Percentiles rank a stretch among this genome's conserved stretches.
These are phyloP conservation scores for Onychostoma macrolepis DNA, from an alignment of 2,113 vertebrate genomes.

Conservation along the genomic window DNA sequence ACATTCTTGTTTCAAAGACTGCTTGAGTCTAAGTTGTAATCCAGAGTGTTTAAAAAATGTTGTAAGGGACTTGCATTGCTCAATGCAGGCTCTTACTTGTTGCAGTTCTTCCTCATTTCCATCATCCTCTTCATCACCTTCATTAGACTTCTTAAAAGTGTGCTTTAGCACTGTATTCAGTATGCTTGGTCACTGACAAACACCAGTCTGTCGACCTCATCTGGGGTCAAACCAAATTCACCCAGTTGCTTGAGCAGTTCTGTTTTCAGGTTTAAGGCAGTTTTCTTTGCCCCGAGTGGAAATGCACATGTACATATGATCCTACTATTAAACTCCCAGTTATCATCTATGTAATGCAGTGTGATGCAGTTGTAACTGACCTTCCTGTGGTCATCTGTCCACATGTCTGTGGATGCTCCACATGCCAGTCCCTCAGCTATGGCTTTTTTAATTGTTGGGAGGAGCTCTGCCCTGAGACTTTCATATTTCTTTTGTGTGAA, in stretches of 20 bases:
- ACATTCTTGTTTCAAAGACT: neutral
- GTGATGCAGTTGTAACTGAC: slow-evolving; percentile 11
- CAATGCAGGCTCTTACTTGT: neutral
- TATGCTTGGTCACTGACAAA: neutral
- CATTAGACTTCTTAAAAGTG: neutral
- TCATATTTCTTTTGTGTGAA: neutral
- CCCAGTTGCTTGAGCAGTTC: neutral
- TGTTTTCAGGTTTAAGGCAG: neutral
- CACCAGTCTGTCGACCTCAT: neutral
- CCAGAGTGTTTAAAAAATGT: no score
- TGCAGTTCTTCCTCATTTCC: neutral
- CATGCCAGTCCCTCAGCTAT: slow-evolving; percentile 4
- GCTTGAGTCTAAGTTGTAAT: neutral
- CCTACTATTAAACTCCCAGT: slow-evolving; percentile 1
- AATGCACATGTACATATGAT: neutral
- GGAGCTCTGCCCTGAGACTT: neutral
- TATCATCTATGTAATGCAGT: neutral
- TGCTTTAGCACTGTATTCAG: neutral
- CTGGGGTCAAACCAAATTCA: neutral
- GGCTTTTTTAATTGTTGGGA: neutral
- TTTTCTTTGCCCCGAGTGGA: neutral
- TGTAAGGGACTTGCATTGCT: neutral
- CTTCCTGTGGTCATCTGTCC: slow-evolving; percentile 14
- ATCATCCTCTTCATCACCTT: neutral
- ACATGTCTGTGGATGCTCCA: slow-evolving; percentile 16